Conservation (phyloP, 1,140 invertebrate genomes). For the Drosophila arizonae region DNA sequence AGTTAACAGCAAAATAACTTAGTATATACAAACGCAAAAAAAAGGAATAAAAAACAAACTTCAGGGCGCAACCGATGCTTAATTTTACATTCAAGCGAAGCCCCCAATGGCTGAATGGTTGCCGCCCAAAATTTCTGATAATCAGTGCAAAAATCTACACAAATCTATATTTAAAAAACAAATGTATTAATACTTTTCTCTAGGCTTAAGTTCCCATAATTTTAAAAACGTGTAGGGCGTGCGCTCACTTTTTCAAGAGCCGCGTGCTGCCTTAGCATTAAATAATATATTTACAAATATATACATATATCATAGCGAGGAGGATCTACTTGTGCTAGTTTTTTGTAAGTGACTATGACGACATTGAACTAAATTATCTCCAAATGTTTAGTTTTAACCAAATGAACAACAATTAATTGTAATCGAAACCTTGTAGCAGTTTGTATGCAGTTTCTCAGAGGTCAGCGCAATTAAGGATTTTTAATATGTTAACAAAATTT, state of each 20-base stretch:
- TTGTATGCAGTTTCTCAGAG: constrained; percentile 57
- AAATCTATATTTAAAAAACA: constrained; percentile 37
- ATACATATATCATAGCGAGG: constrained; percentile 31
- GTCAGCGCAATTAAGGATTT: constrained; percentile 64
- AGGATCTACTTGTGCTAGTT: constrained; percentile 25
- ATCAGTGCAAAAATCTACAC: constrained; percentile 67
- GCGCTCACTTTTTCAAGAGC: constrained; percentile 42
- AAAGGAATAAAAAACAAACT: constrained; percentile 29
- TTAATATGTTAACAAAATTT: constrained; percentile 70
- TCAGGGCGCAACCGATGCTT: constrained; percentile 48
- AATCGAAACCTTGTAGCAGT: constrained; percentile 70
- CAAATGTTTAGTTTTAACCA: constrained; percentile 70
- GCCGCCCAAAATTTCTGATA: constrained; percentile 61
- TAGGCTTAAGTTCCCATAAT: constrained; percentile 72
- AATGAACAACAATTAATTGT: constrained; percentile 58
- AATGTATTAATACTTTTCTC: constrained; percentile 70
- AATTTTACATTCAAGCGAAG: constrained; percentile 9
- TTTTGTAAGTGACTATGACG: constrained; percentile 49
- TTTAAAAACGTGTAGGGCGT: constrained; percentile 61
- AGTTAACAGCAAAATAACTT: constrained; percentile 24
- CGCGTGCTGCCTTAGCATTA: constrained; percentile 61
- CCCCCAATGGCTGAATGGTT: constrained; percentile 29
- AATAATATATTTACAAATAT: constrained; percentile 27
- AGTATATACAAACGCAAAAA: constrained; percentile 48
- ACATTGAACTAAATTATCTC: constrained; percentile 48